Base-by-base conservation (phyloP, 1,140 invertebrate species). In the Drosophila carrolli region DNA sequence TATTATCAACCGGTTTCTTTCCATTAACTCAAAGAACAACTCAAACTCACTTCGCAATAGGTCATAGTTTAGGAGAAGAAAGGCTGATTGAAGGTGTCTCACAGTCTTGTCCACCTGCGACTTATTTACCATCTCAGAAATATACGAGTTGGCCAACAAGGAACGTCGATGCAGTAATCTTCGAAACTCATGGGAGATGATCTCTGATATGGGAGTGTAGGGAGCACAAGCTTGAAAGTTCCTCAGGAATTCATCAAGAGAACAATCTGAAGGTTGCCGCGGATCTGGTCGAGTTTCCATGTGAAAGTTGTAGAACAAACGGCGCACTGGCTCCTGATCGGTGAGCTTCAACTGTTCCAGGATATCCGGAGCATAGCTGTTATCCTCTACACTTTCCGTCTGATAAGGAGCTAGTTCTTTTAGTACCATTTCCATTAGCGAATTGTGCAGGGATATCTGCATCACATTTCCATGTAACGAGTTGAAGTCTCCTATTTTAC, bases 121-220 rank as follows among this genome's bases (percentile, higher is more conserved):
- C 41, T 60, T 6, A 0, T 53, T 37, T 0, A 67, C 3, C 23
- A 80, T 0, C 1, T 62, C 54, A 11, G 16, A 1, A 35, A 74
- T 37, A 50, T 62, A 78, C 0, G 38, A 14, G 10, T 78, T 67
- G 4, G 50, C 29, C 9, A 78, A 10, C 9, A 58, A 6, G 2
- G 14, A 19, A 1, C 77, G 41, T 2, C 27, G 47, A 11, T 63
- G 13, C 11, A 79, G 8, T 4, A 32, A 11, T 0, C 38, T 16
- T 8, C 61, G 35, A 5, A 79, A 6, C 10, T 57, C 38, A 8
- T 51, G 23, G 10, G 32, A 66, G 11, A 79, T 59, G 13, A 79
- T 53, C 27, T 66, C 43, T 0, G 43, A 27, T 1, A 81, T 11
- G 5, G 78, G 78, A 35, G 71, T 29, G 14, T 72, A 72, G 0